phyloP scores from a whole-genome alignment of 2,888 invertebrate genomes.

The Hartigia nigra region DNA sequence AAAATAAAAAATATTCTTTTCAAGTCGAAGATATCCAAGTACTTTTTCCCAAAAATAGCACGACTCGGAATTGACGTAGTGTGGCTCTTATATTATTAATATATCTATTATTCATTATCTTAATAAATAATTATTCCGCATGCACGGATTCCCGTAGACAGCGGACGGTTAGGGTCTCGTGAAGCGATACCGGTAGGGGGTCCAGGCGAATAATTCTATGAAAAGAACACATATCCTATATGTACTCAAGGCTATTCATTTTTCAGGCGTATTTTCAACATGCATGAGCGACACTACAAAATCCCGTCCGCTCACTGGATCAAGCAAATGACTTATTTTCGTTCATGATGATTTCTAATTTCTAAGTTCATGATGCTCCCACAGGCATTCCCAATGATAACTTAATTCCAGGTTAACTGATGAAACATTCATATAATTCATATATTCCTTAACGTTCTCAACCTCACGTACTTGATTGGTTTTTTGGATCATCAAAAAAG shows the following conservation, averaged over 20 bases:
- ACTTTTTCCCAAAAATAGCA: not conserved
- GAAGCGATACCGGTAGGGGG: constrained; percentile 64
- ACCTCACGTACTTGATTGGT: not conserved
- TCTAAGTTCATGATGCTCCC: too few relatives aligned
- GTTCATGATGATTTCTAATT: not conserved
- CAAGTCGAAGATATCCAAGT: not conserved
- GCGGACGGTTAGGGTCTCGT: constrained; percentile 59
- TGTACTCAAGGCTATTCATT: not conserved
- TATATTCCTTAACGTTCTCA: not conserved
- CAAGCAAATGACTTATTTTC: not conserved
- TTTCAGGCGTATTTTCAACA: not conserved
- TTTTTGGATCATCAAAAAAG: not conserved
- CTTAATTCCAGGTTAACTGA: not conserved
- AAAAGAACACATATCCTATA: constrained; percentile 46
- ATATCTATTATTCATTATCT: not conserved
- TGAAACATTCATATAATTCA: not conserved
- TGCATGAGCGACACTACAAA: not conserved
- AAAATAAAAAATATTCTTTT: not conserved
- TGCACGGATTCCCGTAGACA: constrained; percentile 28
- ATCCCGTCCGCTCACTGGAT: not conserved
- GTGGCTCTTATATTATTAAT: not conserved
- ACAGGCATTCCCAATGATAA: not conserved
- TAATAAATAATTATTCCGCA: constrained; percentile 3
- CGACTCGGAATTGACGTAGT: not conserved
- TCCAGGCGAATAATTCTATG: constrained; percentile 63